Evolutionary conservation across 35 echinoderm and acorn worm genomes (phyloP).

Genomic region (Ptychodera flava): DNA sequence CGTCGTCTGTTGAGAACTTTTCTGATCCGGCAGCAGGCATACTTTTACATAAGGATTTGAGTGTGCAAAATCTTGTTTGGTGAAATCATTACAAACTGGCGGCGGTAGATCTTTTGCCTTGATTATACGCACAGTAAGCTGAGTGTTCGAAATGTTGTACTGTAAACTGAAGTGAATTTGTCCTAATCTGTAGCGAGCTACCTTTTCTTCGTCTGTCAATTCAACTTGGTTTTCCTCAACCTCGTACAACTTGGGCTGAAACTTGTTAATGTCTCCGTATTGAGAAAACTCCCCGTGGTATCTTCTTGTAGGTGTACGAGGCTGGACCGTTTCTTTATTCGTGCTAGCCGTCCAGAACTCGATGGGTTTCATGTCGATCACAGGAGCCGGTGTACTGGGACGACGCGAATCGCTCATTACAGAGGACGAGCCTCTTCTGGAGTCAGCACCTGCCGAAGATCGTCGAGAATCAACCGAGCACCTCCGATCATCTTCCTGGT

Average conservation of each 20-base stretch:
- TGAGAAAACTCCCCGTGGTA: constrained; percentile 60
- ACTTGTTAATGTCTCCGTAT: constrained; percentile 58
- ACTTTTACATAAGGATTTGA: constrained; percentile 98
- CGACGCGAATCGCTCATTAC: not conserved
- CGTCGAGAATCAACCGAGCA: not conserved
- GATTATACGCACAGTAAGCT: constrained; percentile 70
- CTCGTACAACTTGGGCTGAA: constrained; percentile 92
- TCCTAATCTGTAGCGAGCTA: constrained; percentile 84
- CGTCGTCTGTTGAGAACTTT: constrained; percentile 79
- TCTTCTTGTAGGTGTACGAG: constrained; percentile 56
- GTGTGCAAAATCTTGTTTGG: constrained; percentile 87
- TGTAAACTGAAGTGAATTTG: constrained; percentile 89
- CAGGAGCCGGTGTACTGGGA: constrained; percentile 60
- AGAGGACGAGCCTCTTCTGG: not conserved
- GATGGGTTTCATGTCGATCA: constrained; percentile 99
- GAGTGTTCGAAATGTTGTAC: constrained; percentile 66
- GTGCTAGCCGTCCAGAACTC: constrained; percentile 98
- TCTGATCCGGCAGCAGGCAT: constrained; percentile 92
- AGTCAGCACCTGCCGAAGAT: not conserved
- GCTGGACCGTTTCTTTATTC: constrained; percentile 88
- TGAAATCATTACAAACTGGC: constrained; percentile 72
- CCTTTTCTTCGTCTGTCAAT: constrained; percentile 74
- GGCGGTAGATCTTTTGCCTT: constrained; percentile 82
- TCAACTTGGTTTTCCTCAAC: constrained; percentile 71
- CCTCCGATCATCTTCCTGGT: not conserved